Base-by-base conservation (phyloP, 2,797 vertebrate species). In the Podarcis siculus region DNA sequence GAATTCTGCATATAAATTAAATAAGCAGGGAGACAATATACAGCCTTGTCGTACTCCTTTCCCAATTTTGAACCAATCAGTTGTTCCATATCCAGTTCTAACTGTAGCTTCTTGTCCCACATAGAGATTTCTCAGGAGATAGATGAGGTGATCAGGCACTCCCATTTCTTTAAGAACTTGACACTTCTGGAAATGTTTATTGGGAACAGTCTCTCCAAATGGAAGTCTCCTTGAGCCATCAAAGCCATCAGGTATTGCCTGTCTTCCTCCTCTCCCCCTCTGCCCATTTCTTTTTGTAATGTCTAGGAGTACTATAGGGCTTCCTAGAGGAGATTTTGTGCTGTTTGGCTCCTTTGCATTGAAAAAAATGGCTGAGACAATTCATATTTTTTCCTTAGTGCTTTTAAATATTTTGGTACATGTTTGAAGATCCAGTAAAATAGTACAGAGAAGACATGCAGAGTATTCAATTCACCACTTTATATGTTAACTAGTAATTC, bases 401-500 rank as follows among this genome's bases (percentile, higher is more conserved):
- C 58, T 61, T 19, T 21, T 61, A 61, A 21, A 61, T 17, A 61
- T 61, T 80, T 58, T 42, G 77, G 73, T 84, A 32, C 19, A 42
- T 3, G 27, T 37, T 83, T 87, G 67, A 13, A 30, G 45, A 79
- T 49, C 35, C 45, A 83, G 30, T 61, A 61, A 39, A 61, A 72
- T 35, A 30, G 45, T 61, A 45, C 12, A 45, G 42, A 37, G 23
- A 78, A 32, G 7, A 13, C 67, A 90, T 87, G 88, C 89, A 83
- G 85, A 72, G 21, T 67, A 42, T 76, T 72, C 82, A 75, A 87
- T 90, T 66, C 87, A 76, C 32, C 64, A 42, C 82, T 89, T 55
- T 75, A 81, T 71, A 3, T 6, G 1, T 89, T 89, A 87, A 69
- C 67, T 42, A 76, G 32, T 84, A 72, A 72, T 77, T 79, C 39